Evolutionary conservation across 92 coral and sea anemone species (phyloP), one percentile per base, ranked within the genome.

Genomic region (Isaurus tuberculatus): DNA sequence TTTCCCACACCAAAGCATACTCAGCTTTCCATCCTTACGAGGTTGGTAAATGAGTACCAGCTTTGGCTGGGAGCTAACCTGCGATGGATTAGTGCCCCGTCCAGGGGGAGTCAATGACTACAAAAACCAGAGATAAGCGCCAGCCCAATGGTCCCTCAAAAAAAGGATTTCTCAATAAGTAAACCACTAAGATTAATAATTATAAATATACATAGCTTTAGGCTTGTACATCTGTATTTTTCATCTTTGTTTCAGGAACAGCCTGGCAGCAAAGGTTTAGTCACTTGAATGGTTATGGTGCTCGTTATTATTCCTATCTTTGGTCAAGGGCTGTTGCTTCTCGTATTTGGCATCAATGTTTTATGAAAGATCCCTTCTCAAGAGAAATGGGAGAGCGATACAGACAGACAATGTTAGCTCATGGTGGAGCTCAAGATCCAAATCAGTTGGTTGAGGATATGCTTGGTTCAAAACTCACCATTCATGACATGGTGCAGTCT

Each of bases 251-350:
- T 40, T 40, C 46, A 97, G 99, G 95, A 26, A 90, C 97, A 61
- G 96, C 99, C 1, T 97, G 99, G 99, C 98, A 97, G 78, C 99
- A 94, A 83, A 89, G 99, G 58, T 97, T 97, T 57, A 94, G 97
- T 36, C 99, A 97, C 86, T 89, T 97, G 36, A 94, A 94, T 83
- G 98, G 99, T 44, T 97, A 97, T 77, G 99, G 98, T 8, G 99
- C 98, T 14, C 91, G 96, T 20, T 97, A 97, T 51, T 97, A 97
- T 63, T 97, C 99, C 17, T 97, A 97, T 55, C 86, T 97, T 36
- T 97, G 99, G 99, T 94, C 98, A 13, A 83, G 98, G 43, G 99
- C 99, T 65, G 99, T 97, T 20, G 98, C 99, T 26, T 94, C 98
- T 1, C 90, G 90, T 25, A 89, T 97, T 73, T 97, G 99, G 99